Evolutionary conservation across 2,113 vertebrate species (phyloP).

Genomic region (Gadus chalcogrammus): DNA sequence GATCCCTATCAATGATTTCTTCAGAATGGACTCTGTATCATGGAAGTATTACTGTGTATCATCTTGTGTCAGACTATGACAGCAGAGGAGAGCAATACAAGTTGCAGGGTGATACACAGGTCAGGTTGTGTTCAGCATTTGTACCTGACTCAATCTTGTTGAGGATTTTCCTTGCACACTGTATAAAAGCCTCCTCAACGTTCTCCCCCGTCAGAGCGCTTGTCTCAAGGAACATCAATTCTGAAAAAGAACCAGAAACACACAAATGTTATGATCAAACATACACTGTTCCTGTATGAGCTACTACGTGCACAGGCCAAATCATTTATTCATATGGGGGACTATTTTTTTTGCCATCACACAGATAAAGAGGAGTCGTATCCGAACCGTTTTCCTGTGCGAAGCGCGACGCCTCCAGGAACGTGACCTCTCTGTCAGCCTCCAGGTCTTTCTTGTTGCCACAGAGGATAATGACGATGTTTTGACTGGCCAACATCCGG

Average conservation of each 20-base stretch:
- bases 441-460: conserved; percentile 94
- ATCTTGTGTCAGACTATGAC: too few species aligned
- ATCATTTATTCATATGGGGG: background rate
- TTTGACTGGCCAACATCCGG: conserved; percentile 88
- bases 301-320: background rate
- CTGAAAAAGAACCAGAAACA: conserved; percentile 53
- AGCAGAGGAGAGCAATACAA: background rate
- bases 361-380: background rate
- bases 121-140: background rate
- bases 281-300: background rate
- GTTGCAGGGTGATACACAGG: background rate
- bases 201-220: conserved; percentile 91
- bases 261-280: background rate
- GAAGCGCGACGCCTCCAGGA: conserved; percentile 88
- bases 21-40: too few species aligned
- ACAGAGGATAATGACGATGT: conserved; percentile 90
- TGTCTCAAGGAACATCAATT: conserved; percentile 91
- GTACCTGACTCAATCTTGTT: conserved; percentile 93
- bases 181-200: conserved; percentile 89
- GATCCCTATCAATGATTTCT: too few species aligned
- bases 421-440: conserved; percentile 87
- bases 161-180: conserved; percentile 89
- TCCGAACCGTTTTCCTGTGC: conserved; percentile 87
- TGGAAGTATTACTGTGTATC: too few species aligned
- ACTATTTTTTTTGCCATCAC: background rate